phyloP scores from a whole-genome alignment of 2,797 vertebrate species.

The Picus viridis region DNA sequence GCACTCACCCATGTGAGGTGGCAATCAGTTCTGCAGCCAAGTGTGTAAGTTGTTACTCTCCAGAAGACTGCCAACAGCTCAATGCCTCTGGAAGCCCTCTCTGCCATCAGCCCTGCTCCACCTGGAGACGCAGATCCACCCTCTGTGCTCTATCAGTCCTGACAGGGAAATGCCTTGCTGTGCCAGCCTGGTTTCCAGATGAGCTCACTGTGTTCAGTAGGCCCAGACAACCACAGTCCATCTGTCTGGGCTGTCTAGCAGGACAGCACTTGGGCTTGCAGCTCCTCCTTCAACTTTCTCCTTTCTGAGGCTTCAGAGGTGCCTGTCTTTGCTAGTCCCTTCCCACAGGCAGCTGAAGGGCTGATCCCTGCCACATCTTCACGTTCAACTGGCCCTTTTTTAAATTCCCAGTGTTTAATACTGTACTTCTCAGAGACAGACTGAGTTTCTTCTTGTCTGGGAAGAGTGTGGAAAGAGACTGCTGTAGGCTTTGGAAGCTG shows the following conservation, averaged over 20 bases:
- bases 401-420: background rate
- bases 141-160: constrained; percentile 13
- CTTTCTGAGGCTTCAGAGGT: background rate
- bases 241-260: background rate
- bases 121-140: constrained; percentile 17
- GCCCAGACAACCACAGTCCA: background rate
- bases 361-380: background rate
- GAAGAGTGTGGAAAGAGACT: background rate
- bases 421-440: background rate
- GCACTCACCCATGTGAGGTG: background rate
- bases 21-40: constrained; percentile 15
- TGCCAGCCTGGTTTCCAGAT: constrained; percentile 47
- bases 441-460: background rate
- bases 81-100: background rate
- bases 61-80: constrained; percentile 10
- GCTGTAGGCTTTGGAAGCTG: background rate
- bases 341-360: background rate
- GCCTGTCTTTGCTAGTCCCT: background rate
- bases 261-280: background rate
- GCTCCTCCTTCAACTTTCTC: background rate
- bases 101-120: background rate
- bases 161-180: background rate
- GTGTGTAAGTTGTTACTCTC: background rate
- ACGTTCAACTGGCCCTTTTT: background rate
- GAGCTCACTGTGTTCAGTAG: background rate